Percentiles rank a stretch among this genome's conserved stretches.
Evolutionary conservation across 2,888 invertebrate species (phyloP).

Genomic region (Branchipolynoe longqiensis): DNA sequence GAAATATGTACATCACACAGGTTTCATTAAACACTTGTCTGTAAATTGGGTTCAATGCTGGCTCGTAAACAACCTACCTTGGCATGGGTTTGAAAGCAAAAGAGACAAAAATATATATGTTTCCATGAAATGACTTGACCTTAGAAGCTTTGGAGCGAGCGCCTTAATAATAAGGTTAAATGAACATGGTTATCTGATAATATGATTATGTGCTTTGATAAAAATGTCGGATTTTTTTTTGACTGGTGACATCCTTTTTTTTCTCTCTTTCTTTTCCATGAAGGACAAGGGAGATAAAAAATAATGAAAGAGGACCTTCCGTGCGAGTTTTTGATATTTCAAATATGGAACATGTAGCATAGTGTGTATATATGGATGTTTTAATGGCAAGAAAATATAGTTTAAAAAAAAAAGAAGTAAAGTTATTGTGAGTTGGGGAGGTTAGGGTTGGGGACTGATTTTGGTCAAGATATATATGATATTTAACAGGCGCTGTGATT

Average conservation of each 20-base stretch:
- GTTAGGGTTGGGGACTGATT: constrained; percentile 2
- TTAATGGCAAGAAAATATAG: constrained; percentile 10
- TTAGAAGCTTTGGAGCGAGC: constrained; percentile 21
- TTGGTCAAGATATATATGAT: too few species aligned
- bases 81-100: constrained; percentile 57
- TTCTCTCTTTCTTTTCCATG: neutral
- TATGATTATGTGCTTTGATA: constrained; percentile 45
- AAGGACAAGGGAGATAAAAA: too few species aligned
- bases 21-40: constrained; percentile 40
- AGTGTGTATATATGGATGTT: constrained; percentile 30
- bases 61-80: constrained; percentile 56
- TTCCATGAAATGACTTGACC: constrained; percentile 48
- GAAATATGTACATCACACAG: constrained; percentile 55
- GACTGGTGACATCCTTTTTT: too few species aligned
- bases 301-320: neutral
- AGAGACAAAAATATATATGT: constrained; percentile 55
- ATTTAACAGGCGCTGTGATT: neutral
- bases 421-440: constrained; percentile 37
- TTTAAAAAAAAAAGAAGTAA: neutral
- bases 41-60: constrained; percentile 50
- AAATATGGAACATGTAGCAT: constrained; percentile 26
- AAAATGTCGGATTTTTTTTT: too few species aligned
- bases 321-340: constrained; percentile 2
- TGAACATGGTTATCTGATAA: constrained; percentile 35
- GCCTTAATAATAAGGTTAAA: constrained; percentile 26